A percentile compares a stretch with the other conserved stretches of the same genome.
These are phyloP conservation scores for Drosophila maculinotata DNA, from an alignment of 2,888 invertebrate genomes.

Conservation along the genomic window DNA sequence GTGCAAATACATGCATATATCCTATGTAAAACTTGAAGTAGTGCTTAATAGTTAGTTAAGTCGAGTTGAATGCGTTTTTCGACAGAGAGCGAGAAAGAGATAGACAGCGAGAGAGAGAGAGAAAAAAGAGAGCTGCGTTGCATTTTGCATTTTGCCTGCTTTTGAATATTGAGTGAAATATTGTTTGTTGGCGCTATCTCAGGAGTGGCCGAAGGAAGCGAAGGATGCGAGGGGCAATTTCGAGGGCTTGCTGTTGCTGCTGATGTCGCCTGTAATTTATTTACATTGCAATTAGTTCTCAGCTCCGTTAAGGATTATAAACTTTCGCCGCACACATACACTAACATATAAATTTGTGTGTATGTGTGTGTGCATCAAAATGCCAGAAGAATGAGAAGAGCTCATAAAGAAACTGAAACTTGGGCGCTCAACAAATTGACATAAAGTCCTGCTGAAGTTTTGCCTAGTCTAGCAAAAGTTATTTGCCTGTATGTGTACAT, in stretches of 20 bases:
- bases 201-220: background rate
- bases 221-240: background rate
- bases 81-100: constrained; percentile 1
- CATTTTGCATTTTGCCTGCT: constrained; percentile 50
- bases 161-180: constrained; percentile 78
- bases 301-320: constrained; percentile 82
- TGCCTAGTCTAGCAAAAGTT: constrained; percentile 16
- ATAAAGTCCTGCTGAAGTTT: constrained; percentile 46
- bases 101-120: background rate
- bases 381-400: constrained; percentile 26
- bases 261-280: constrained; percentile 81
- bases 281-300: constrained; percentile 83
- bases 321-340: constrained; percentile 54
- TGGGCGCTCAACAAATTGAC: constrained; percentile 66
- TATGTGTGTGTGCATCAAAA: constrained; percentile 25
- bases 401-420: constrained; percentile 58
- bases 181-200: constrained; percentile 38
- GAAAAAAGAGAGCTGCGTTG: background rate
- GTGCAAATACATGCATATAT: constrained; percentile 66
- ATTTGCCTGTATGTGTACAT: background rate
- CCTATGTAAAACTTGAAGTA: constrained; percentile 72
- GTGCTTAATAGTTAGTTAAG: constrained; percentile 79
- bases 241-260: constrained; percentile 50
- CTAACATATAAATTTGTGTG: constrained; percentile 5
- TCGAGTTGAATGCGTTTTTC: constrained; percentile 76